Base-by-base conservation (phyloP, 2,888 invertebrate species). In the Orchestes rusci region DNA sequence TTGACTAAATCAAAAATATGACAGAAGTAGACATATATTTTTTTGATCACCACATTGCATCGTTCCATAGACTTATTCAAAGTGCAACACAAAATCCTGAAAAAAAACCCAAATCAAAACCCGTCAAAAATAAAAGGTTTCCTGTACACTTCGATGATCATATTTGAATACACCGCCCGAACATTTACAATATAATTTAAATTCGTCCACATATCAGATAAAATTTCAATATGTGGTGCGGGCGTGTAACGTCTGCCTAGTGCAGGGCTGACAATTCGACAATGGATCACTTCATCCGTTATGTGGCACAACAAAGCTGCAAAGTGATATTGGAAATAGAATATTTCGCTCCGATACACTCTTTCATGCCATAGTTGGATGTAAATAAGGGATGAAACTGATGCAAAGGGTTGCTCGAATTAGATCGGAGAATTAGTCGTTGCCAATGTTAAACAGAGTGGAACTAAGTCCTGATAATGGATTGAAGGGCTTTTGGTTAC, bases 251-350 rank as follows among this genome's bases (percentile, higher is more conserved):
- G 31, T 45, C 52, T 47, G 50, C 47, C 53, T 53, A 53, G 53
- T 53, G 52, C 54, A 53, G 51, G 51, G 52, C 57, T 60, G 62
- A 61, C 60, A 59, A 60, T 60, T 59, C 58, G 60, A 65, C 65
- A 67, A 67, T 66, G 51, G 63, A 53, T 55, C 60, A 54, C 59
- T 58, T 62, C 64, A 62, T 59, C 63, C 65, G 65, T 64, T 64
- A 64, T 63, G 63, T 62, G 56, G 56, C 56, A 55, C 56, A 40
- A 64, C 64, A 64, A 64, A 64, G 64, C 62, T 58, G 59, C 56
- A 57, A 61, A 63, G 64, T 63, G 64, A 65, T 66, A 66, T 65
- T 64, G 66, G 64, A 66, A 64, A 66, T 65, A 62, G 65, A 66
- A 66, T 65, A 66, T 65, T 64, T 65, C 66, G 66, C 65, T 64